phyloP scores from a whole-genome alignment of 2,888 invertebrate genomes.

The Autographa pulchrina region DNA sequence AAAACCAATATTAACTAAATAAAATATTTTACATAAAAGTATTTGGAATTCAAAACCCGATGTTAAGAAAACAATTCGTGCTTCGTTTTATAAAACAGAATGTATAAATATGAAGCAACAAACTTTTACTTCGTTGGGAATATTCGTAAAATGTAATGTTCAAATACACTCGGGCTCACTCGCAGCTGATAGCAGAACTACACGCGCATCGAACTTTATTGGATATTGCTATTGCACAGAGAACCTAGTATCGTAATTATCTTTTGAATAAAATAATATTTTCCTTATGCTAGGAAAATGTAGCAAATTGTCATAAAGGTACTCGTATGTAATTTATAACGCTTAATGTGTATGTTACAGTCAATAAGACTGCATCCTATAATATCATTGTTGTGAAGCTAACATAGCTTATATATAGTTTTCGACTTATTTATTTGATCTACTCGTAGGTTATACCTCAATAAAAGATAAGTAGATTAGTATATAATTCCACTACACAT shows the following conservation, averaged over 20 bases:
- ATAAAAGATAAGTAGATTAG: too few relatives aligned
- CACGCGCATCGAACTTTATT: conserved; percentile 2
- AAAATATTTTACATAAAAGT: conserved; percentile 20
- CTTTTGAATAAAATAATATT: background rate
- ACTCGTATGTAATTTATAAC: too few relatives aligned
- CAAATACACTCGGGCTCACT: conserved; percentile 21
- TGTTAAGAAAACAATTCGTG: conserved; percentile 28
- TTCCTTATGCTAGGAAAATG: too few relatives aligned
- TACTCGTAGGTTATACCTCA: too few relatives aligned
- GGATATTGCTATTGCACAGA: conserved; percentile 20
- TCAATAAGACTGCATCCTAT: too few relatives aligned
- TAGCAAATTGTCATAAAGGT: too few relatives aligned
- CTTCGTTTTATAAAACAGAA: conserved; percentile 35
- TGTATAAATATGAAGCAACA: conserved; percentile 32
- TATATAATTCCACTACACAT: too few relatives aligned
- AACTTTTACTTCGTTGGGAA: conserved; percentile 32
- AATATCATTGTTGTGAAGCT: too few relatives aligned
- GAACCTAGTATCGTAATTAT: conserved; percentile 17
- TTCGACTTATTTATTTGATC: too few relatives aligned
- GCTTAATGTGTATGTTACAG: too few relatives aligned
- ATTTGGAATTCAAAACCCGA: conserved; percentile 13
- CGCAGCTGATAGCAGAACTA: conserved; percentile 1
- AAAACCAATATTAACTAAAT: conserved; percentile 7
- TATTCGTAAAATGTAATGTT: conserved; percentile 24
- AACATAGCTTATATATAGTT: too few relatives aligned